Conservation (phyloP, 1,140 invertebrate species). For the Andricus grossulariae region DNA sequence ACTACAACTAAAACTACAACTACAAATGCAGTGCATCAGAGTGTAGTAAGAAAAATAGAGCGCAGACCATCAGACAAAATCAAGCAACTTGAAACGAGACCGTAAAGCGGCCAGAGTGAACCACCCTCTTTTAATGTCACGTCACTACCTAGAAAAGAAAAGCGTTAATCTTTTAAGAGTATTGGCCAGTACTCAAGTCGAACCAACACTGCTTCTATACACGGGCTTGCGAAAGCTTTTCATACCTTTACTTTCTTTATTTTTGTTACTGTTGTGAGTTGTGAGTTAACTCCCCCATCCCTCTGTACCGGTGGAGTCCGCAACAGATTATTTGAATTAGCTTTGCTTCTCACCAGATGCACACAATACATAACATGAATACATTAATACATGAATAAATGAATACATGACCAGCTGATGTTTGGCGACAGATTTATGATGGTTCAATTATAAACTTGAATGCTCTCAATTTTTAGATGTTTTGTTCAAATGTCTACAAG, state of each 20-base stretch:
- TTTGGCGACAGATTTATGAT: too few species aligned
- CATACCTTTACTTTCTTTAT: conserved; percentile 15
- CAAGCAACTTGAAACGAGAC: background rate
- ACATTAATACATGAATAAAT: too few species aligned
- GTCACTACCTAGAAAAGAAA: conserved; percentile 60
- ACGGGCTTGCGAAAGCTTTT: background rate
- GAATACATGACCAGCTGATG: too few species aligned
- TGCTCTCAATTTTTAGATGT: too few species aligned
- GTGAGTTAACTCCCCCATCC: background rate
- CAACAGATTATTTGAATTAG: conserved; percentile 25
- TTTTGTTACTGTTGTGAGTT: conserved; percentile 16
- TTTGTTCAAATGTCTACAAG: too few species aligned
- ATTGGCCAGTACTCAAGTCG: conserved; percentile 46
- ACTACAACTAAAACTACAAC: too few species aligned
- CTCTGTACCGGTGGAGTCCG: background rate
- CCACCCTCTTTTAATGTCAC: conserved; percentile 54
- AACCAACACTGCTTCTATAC: conserved; percentile 12
- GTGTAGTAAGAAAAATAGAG: too few species aligned
- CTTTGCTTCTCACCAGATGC: conserved; percentile 1
- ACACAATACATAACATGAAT: background rate
- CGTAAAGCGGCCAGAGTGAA: background rate
- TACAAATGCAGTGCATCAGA: too few species aligned
- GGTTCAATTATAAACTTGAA: too few species aligned
- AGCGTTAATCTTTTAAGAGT: conserved; percentile 63
- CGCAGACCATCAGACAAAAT: background rate